Conservation (phyloP, 2,113 vertebrate species). For the Hiodon alosoides region DNA sequence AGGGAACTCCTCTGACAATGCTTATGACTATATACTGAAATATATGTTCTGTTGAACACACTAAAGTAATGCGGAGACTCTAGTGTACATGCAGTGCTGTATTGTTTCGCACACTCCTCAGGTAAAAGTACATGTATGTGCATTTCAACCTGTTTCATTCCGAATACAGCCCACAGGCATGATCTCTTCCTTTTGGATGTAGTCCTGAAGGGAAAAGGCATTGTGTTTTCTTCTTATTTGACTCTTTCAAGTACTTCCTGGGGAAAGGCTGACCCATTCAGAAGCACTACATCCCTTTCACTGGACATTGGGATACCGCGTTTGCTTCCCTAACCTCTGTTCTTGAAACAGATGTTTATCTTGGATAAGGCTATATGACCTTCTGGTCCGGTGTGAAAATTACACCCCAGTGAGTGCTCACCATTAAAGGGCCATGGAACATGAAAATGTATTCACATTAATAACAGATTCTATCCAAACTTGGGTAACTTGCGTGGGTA, state of each 20-base stretch:
- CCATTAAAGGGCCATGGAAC: background rate
- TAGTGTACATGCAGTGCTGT: no score
- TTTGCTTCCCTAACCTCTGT: conserved; percentile 38
- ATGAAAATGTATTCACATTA: no score
- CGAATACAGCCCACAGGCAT: conserved; percentile 43
- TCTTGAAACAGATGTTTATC: conserved; percentile 8
- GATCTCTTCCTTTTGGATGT: conserved; percentile 47
- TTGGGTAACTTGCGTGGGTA: background rate
- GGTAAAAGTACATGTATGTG: conserved; percentile 26
- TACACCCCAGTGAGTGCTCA: background rate
- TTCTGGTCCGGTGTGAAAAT: conserved; percentile 1
- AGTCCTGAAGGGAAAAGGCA: conserved; percentile 44
- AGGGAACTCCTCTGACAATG: background rate
- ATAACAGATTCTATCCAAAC: no score
- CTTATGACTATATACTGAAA: background rate
- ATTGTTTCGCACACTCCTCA: no score
- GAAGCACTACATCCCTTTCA: conserved; percentile 46
- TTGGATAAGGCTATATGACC: background rate
- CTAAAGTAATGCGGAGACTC: no score
- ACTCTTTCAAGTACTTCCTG: conserved; percentile 65
- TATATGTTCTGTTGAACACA: no score
- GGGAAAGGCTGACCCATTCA: conserved; percentile 51
- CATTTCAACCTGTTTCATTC: conserved; percentile 22
- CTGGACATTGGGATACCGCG: conserved; percentile 36
- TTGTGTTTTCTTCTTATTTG: conserved; percentile 42